Evolutionary conservation across 2,888 invertebrate genomes (phyloP).

Genomic region (Taenaris catops): DNA sequence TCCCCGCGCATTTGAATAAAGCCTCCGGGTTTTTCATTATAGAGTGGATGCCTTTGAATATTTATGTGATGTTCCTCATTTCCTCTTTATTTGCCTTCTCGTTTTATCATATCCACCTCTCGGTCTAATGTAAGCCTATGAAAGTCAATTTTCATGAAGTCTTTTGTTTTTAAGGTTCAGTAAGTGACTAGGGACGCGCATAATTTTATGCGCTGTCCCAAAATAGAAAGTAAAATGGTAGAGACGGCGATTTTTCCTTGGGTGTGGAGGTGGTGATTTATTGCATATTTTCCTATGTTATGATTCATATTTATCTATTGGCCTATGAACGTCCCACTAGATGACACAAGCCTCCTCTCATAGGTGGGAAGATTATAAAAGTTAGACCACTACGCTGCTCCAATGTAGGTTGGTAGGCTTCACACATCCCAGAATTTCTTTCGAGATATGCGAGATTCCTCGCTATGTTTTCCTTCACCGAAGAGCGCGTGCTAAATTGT

Average conservation of each 20-base stretch:
- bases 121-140: constrained; percentile 27
- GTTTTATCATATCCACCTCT: constrained; percentile 16
- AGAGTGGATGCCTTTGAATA: constrained; percentile 47
- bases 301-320: too few species aligned
- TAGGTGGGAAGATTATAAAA: too few species aligned
- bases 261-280: constrained; percentile 8
- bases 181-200: constrained; percentile 25
- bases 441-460: too few species aligned
- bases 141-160: constrained; percentile 35
- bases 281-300: constrained; percentile 8
- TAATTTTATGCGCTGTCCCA: constrained; percentile 22
- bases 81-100: constrained; percentile 29
- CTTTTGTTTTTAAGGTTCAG: constrained; percentile 30
- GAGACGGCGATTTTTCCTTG: constrained; percentile 8
- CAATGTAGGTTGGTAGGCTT: too few species aligned
- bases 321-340: too few species aligned
- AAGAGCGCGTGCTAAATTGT: too few species aligned
- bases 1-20: constrained; percentile 46
- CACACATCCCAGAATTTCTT: too few species aligned
- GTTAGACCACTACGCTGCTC: too few species aligned
- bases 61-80: constrained; percentile 46
- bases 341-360: too few species aligned
- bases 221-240: constrained; percentile 14
- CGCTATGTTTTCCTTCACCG: too few species aligned
- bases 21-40: constrained; percentile 51